Base-by-base conservation (phyloP, 2,797 vertebrate species). In the Sebastes kiyomatsui region DNA sequence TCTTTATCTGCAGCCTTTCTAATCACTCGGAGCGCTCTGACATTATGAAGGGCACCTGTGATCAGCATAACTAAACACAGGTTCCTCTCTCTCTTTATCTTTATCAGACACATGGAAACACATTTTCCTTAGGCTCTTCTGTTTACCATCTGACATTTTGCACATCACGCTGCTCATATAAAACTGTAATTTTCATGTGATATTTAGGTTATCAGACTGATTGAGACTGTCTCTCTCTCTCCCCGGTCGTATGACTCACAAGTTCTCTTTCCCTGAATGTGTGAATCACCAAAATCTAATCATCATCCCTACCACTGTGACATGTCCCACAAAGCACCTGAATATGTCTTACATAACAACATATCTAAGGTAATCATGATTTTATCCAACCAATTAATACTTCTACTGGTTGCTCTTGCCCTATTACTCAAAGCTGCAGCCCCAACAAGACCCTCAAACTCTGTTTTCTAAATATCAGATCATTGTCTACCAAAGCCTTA, bases 41-140 rank as follows among this genome's bases (percentile, higher is more conserved):
- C 79, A 80, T 89, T 89, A 82, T 89, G 77, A 90, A 90, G 87
- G 83, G 46, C 82, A 71, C 70, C 64, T 80, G 83, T 82, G 80
- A 90, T 88, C 83, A 80, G 80, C 80, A 82, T 90, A 77, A 76
- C 72, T 69, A 79, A 92, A 85, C 80, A 67, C 7, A 35, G 46
- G 85, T 27, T 62, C 52, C 38, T 35, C 59, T 71, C 61, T 75
- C 23, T 67, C 73, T 72, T 27, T 74, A 67, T 77, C 59, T 5
- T 62, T 32, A 59, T 81, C 67, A 72, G 25, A 70, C 33, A 49
- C 46, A 69, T 3, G 27, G 10, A 14, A 16, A 54, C 71, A 49
- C 65, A 72, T 66, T 65, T 55, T 25, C 56, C 33, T 30, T 64
- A 30, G 9, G 54, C 46, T 30, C 62, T n/a, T 72, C 60, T 62